phyloP scores from a whole-genome alignment of 2,797 vertebrate species.

The Chromobotia macracanthus region DNA sequence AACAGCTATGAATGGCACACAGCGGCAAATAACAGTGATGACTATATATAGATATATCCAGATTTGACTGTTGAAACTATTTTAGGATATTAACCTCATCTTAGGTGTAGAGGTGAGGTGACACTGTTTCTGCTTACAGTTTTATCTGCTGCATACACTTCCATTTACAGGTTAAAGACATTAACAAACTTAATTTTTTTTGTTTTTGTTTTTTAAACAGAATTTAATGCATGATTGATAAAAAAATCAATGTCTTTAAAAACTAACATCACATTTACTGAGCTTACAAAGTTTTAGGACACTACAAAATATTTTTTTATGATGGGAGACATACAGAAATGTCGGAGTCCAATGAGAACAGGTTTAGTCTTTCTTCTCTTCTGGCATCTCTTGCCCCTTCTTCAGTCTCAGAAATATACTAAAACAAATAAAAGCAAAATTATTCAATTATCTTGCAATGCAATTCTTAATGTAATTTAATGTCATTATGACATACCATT shows the following conservation, averaged over 20 bases:
- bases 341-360: conserved; percentile 94
- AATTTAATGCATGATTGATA: no score
- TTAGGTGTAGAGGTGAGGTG: background rate
- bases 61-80: no score
- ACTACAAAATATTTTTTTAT: no score
- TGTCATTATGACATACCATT: background rate
- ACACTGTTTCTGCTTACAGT: background rate
- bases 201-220: no score
- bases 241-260: no score
- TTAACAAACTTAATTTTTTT: no score
- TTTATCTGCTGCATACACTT: background rate
- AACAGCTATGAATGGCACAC: background rate
- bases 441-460: background rate
- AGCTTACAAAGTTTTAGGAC: no score
- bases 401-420: conserved; percentile 96
- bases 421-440: conserved; percentile 10
- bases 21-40: no score
- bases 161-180: no score
- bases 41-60: background rate
- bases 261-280: no score
- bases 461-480: no score
- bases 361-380: conserved; percentile 87
- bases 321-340: conserved; percentile 82
- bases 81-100: no score
- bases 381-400: conserved; percentile 86